phyloP scores from a whole-genome alignment of 1,140 invertebrate species.

The Ganaspis sp. region DNA sequence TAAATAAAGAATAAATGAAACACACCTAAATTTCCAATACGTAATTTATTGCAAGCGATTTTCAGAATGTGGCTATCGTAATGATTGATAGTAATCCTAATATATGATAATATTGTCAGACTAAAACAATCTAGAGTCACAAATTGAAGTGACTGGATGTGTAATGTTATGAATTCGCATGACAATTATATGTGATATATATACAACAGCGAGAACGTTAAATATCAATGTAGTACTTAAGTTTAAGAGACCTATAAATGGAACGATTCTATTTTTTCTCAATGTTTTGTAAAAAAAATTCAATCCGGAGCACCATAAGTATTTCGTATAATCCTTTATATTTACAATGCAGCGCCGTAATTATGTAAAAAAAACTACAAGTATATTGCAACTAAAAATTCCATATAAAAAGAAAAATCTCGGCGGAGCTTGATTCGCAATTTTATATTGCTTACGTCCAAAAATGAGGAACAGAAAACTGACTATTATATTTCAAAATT shows the following conservation, averaged over 20 bases:
- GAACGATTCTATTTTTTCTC: constrained; percentile 43
- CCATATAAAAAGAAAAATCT: constrained; percentile 35
- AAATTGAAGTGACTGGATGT: constrained; percentile 46
- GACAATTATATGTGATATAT: constrained; percentile 49
- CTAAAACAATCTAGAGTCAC: constrained; percentile 52
- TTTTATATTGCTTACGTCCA: constrained; percentile 63
- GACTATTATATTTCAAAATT: constrained; percentile 74
- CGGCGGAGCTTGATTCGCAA: constrained; percentile 50
- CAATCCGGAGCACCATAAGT: constrained; percentile 52
- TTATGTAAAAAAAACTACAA: constrained; percentile 39
- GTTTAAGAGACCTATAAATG: constrained; percentile 50
- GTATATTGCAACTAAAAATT: constrained; percentile 49
- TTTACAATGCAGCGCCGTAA: constrained; percentile 29
- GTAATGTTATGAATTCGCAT: constrained; percentile 53
- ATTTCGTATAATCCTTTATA: constrained; percentile 36
- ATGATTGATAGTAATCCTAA: constrained; percentile 56
- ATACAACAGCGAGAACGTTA: constrained; percentile 53
- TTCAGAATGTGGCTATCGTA: constrained; percentile 57
- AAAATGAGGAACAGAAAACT: constrained; percentile 75
- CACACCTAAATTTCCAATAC: constrained; percentile 46
- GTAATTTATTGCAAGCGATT: constrained; percentile 60
- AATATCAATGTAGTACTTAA: constrained; percentile 51
- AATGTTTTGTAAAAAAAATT: constrained; percentile 45
- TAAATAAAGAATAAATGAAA: neutral
- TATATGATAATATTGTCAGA: constrained; percentile 51